Percentiles rank a stretch among this genome's conserved stretches.
Evolutionary conservation across 2,797 vertebrate species (phyloP).

Genomic region (Acipenser transmontanus): DNA sequence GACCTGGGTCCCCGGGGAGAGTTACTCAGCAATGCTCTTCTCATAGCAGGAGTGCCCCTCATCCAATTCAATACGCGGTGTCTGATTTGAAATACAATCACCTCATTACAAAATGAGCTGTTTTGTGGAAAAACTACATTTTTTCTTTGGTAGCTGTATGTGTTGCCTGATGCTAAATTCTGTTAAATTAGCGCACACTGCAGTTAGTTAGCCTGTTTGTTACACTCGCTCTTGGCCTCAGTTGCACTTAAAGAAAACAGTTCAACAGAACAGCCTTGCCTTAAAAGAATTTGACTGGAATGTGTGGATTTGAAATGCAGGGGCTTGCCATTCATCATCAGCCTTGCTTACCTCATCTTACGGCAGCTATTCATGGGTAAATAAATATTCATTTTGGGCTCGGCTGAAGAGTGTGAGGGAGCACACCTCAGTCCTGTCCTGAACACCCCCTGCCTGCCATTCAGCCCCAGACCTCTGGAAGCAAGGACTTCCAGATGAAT

Average conservation of each 20-base stretch:
- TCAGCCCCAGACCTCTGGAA: too few relatives aligned
- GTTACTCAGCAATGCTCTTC: constrained; percentile 1
- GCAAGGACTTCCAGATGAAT: too few relatives aligned
- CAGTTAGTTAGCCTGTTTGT: constrained; percentile 1
- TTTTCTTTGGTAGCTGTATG: too few relatives aligned
- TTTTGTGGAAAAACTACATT: background rate
- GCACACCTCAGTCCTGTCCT: too few relatives aligned
- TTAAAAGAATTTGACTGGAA: constrained; percentile 6
- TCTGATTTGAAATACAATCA: constrained; percentile 7
- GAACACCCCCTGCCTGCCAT: too few relatives aligned
- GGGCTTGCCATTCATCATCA: too few relatives aligned
- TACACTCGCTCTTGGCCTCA: background rate
- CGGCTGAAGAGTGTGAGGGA: background rate
- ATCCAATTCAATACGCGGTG: background rate
- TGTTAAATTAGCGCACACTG: too few relatives aligned
- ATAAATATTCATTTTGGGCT: constrained; percentile 6
- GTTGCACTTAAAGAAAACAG: too few relatives aligned
- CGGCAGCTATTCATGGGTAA: constrained; percentile 18
- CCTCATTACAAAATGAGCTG: background rate
- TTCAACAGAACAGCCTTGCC: background rate
- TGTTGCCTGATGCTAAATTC: too few relatives aligned
- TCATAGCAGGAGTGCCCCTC: background rate
- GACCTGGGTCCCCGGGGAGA: constrained; percentile 5
- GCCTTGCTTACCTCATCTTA: background rate
- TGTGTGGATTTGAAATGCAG: background rate